Evolutionary conservation across 2,888 invertebrate genomes (phyloP).

Genomic region (Eristalis tenax): DNA sequence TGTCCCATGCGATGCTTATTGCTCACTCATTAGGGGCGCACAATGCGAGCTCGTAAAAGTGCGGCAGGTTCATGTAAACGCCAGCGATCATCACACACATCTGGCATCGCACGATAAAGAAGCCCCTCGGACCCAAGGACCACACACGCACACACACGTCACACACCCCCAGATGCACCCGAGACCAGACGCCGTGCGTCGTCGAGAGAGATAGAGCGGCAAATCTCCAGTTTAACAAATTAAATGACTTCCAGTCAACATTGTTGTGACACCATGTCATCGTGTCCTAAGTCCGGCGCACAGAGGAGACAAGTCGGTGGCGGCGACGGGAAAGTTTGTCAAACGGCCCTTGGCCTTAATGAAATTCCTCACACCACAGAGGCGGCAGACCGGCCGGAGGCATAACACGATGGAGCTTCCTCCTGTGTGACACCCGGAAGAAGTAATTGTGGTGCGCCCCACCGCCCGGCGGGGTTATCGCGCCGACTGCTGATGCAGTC

Average conservation of each 20-base stretch:
- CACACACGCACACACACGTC: slow-evolving; percentile 32
- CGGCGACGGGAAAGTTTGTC: slow-evolving; percentile 45
- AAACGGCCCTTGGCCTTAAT: slow-evolving; percentile 55
- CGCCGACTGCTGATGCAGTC: slow-evolving; percentile 63
- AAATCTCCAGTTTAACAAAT: slow-evolving; percentile 81
- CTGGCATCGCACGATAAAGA: slow-evolving; percentile 48
- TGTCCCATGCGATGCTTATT: slow-evolving; percentile 35
- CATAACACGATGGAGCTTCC: slow-evolving; percentile 22
- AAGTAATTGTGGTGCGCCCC: slow-evolving; percentile 57
- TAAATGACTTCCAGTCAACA: slow-evolving; percentile 80
- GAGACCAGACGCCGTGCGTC: slow-evolving; percentile 4
- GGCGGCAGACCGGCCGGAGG: background rate
- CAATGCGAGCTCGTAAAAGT: slow-evolving; percentile 58
- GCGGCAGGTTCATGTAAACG: slow-evolving; percentile 48
- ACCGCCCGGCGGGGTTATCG: slow-evolving; percentile 34
- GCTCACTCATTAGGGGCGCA: slow-evolving; percentile 49
- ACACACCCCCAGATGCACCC: background rate
- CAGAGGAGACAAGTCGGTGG: background rate
- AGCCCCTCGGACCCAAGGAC: slow-evolving; percentile 29
- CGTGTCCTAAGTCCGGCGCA: slow-evolving; percentile 28
- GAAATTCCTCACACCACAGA: slow-evolving; percentile 53
- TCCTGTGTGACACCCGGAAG: slow-evolving; percentile 53
- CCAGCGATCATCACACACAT: slow-evolving; percentile 51
- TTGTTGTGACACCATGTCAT: slow-evolving; percentile 69
- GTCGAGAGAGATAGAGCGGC: slow-evolving; percentile 64